Base-by-base conservation (phyloP, 2,113 vertebrate genomes). In the Oplegnathus fasciatus region DNA sequence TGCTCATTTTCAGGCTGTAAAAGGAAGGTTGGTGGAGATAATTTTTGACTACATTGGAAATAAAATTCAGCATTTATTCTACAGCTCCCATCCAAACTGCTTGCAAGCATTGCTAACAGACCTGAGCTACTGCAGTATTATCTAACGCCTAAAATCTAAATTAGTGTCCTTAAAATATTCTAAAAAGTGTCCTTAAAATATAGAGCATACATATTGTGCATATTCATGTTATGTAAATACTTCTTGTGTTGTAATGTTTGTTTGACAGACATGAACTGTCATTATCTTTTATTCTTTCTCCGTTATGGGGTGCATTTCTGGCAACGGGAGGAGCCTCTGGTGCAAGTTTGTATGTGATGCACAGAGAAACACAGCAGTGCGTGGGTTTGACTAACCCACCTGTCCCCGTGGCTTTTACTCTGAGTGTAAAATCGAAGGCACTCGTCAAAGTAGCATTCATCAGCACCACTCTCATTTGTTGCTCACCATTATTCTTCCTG, bases 381-480 rank as follows among this genome's bases (percentile, higher is more conserved):
- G 8, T 71, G n/a, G 48, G 57, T 44, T 72, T 44, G 18, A 72
- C 62, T 78, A 44, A 58, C 64, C 64, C 32, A 24, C 44, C 30
- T 50, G 28, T 32, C 54, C 50, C 26, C 8, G 1, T 13, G 46
- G 64, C 34, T 73, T 84, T 86, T 52, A 68, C 20, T 64, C 69
- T 10, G 20, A 82, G 65, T 42, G 61, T 71, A 62, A 83, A 81
- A 83, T 61, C 9, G 8, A 90, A 77, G 62, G 74, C 70, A 52
- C 54, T 79, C 57, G 46, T 76, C 60, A 55, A 42, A 34, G 30
- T 24, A 37, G 18, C 46, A 48, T 71, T 64, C 52, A 52, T 62
- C 66, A 42, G 54, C 65, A 62, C 44, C 52, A 22, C 64, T 75
- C 75, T 74, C 28, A 72, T 66, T 72, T 67, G 55, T 74, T 9